Conservation (phyloP, 2,888 invertebrate species). For the Daptonema setosum region DNA sequence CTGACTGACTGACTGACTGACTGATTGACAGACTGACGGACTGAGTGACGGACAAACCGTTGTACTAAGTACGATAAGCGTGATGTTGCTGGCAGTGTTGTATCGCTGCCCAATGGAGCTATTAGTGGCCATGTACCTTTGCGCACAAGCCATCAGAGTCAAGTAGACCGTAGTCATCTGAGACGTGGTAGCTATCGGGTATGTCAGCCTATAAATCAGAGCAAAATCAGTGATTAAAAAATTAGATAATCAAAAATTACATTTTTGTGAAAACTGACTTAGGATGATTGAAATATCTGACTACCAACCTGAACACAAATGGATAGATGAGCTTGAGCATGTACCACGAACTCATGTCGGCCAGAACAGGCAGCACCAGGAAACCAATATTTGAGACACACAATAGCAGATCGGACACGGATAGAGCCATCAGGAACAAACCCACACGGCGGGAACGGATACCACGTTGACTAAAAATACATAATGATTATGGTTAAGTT, state of each 20-base stretch:
- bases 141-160: background rate
- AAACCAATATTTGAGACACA: background rate
- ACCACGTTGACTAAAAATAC: too few species aligned
- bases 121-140: background rate
- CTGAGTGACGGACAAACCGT: too few species aligned
- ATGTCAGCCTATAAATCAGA: background rate
- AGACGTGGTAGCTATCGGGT: background rate
- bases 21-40: too few species aligned
- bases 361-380: background rate
- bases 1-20: too few species aligned
- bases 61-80: too few species aligned
- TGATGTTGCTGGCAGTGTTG: too few species aligned
- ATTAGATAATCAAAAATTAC: too few species aligned
- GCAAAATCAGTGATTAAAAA: too few species aligned
- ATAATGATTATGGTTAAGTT: too few species aligned
- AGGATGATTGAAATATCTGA: background rate
- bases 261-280: too few species aligned
- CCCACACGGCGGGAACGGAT: too few species aligned
- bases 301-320: background rate
- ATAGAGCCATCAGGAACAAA: background rate
- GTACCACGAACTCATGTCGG: background rate
- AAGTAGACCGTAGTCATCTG: background rate
- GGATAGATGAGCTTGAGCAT: background rate
- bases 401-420: background rate
- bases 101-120: too few species aligned